phyloP scores from a whole-genome alignment of 2,888 invertebrate species.

The Ferdinandea cuprea region DNA sequence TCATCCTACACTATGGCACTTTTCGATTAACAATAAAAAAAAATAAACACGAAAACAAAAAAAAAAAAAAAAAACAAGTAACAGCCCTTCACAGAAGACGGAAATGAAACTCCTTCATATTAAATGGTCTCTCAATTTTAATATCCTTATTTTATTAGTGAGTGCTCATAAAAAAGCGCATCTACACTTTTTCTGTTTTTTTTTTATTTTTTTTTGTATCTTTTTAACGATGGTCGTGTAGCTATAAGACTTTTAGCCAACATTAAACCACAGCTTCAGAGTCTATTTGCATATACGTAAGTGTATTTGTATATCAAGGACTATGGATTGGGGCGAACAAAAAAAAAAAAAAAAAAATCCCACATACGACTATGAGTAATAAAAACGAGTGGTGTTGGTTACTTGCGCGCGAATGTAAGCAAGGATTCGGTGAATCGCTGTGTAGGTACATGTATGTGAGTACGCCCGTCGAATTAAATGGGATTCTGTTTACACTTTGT shows the following conservation, averaged over 20 bases:
- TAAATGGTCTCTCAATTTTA: constrained; percentile 73
- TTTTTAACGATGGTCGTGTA: constrained; percentile 53
- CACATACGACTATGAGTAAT: constrained; percentile 9
- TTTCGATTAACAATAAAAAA: constrained; percentile 55
- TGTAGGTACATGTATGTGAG: neutral
- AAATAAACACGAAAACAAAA: neutral
- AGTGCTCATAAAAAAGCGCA: constrained; percentile 52
- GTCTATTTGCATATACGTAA: constrained; percentile 58
- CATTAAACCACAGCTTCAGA: constrained; percentile 55
- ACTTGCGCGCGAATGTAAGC: neutral
- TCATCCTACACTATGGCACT: constrained; percentile 23
- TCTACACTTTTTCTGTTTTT: constrained; percentile 9
- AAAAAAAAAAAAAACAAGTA: constrained; percentile 12
- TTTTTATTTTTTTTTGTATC: constrained; percentile 40
- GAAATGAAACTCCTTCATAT: constrained; percentile 51
- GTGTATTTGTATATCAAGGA: constrained; percentile 16
- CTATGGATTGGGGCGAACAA: neutral
- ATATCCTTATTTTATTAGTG: constrained; percentile 73
- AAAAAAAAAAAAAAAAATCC: constrained; percentile 18
- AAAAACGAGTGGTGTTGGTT: constrained; percentile 25
- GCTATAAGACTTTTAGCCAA: constrained; percentile 69
- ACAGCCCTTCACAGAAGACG: neutral
- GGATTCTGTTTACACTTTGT: constrained; percentile 22
- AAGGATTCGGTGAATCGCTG: constrained; percentile 21
- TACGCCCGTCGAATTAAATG: constrained; percentile 10